Evolutionary conservation across 2,888 invertebrate genomes (phyloP).

Genomic region (Hemaris fuciformis): DNA sequence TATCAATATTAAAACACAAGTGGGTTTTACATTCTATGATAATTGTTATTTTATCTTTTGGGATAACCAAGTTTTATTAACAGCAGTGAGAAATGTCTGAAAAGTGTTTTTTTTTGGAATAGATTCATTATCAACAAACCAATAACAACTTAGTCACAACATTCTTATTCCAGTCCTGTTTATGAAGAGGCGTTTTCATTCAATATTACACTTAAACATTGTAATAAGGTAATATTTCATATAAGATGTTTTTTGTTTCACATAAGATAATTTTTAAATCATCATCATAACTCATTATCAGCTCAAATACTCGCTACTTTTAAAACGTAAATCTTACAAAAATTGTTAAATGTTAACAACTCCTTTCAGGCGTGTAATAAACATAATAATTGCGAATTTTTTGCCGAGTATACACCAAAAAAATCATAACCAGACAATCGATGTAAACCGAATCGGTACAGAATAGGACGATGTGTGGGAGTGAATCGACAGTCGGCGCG

Average conservation of each 20-base stretch:
- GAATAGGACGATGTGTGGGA: slow-evolving; percentile 55
- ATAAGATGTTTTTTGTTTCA: no score
- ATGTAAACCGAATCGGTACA: slow-evolving; percentile 24
- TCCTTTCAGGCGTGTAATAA: neutral
- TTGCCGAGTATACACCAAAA: neutral
- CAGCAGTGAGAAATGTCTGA: neutral
- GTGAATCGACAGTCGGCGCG: slow-evolving; percentile 34
- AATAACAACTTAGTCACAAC: no score
- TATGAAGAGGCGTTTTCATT: no score
- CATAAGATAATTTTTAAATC: no score
- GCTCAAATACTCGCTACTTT: neutral
- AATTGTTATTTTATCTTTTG: neutral
- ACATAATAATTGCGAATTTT: neutral
- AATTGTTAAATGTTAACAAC: neutral
- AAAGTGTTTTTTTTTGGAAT: neutral
- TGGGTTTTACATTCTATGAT: neutral
- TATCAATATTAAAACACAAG: neutral
- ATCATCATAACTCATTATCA: no score
- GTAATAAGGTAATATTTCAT: no score
- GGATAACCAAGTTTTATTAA: neutral
- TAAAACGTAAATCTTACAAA: neutral
- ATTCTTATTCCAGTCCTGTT: no score
- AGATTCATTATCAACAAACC: neutral
- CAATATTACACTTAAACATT: no score
- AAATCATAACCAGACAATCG: neutral